Base-by-base conservation (phyloP, 2,113 vertebrate species). In the Pandion haliaetus region DNA sequence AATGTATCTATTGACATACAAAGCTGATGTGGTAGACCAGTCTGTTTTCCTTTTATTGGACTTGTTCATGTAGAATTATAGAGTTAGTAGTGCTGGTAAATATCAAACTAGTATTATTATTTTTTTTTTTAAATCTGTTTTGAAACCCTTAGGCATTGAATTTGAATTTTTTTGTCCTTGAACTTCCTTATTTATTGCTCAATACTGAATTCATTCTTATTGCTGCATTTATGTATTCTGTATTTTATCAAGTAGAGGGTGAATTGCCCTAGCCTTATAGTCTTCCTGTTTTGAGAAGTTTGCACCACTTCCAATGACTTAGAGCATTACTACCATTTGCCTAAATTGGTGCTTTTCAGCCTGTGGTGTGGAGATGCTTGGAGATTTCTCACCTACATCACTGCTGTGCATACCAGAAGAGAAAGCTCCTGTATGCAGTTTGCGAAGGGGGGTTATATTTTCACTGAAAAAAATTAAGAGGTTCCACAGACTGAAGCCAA, bases 71-170 rank as follows among this genome's bases (percentile, higher is more conserved):
- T 40, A 87, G 77, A 94, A 86, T 86, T 91, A 92, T 42, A 88
- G 90, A 92, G 81, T 82, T 89, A 84, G 86, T 73, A 72, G 36
- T 65, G 77, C 89, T 92, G 95, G 57, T 91, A 94, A 97, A 95
- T 94, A 91, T 95, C 93, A 96, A 70, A 77, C 82, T 65, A 72
- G 70, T n/a, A 2, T 21, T 50, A 90, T 29, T 21, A 61, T 44
- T 73, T 32, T 57, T 63, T 34, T 74, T 66, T 89, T 55, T 4
- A 50, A 90, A 82, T 92, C 88, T 73, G 23, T 82, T 94, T 84
- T 42, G 76, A 87, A 94, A 65, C 66, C 93, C 91, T 61, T 52
- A 69, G 93, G 91, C 86, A 7, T 3, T 85, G 78, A 80, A 85
- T 87, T 93, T 82, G 62, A 29, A 32, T 95, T 85, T 90, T 49